Evolutionary conservation across 2,888 invertebrate genomes (phyloP).

Genomic region (Heliconius cydno): DNA sequence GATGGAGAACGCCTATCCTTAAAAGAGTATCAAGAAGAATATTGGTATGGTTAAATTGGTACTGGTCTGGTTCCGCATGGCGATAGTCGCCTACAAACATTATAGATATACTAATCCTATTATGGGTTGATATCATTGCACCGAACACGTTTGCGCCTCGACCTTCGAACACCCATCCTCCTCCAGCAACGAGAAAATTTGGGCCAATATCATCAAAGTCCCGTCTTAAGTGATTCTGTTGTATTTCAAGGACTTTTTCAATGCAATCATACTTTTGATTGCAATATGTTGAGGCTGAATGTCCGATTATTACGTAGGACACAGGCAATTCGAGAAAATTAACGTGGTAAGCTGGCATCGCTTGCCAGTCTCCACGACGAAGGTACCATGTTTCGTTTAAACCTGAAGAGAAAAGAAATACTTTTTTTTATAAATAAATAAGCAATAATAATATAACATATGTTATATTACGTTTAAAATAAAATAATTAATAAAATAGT

Average conservation of each 20-base stretch:
- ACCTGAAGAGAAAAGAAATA: conserved; percentile 58
- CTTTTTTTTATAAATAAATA: conserved; percentile 26
- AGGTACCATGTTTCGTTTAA: conserved; percentile 72
- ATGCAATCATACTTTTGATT: conserved; percentile 61
- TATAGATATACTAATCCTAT: conserved; percentile 61
- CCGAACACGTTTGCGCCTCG: conserved; percentile 68
- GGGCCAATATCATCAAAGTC: conserved; percentile 67
- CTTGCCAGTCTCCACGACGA: conserved; percentile 73
- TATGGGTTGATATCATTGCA: conserved; percentile 64
- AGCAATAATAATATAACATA: conserved; percentile 14
- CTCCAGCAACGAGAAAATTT: conserved; percentile 69
- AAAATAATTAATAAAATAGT: too few relatives aligned
- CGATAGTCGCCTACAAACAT: conserved; percentile 73
- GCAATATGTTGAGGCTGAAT: conserved; percentile 63
- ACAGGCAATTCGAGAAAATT: conserved; percentile 62
- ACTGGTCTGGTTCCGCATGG: conserved; percentile 50
- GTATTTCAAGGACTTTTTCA: conserved; percentile 59
- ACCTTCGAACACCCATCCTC: conserved; percentile 71
- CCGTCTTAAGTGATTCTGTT: conserved; percentile 60
- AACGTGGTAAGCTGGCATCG: conserved; percentile 60
- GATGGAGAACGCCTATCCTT: conserved; percentile 54
- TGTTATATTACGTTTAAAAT: too few relatives aligned
- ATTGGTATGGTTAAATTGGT: conserved; percentile 63
- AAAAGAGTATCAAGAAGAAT: conserved; percentile 60
- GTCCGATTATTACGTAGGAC: conserved; percentile 64